Evolutionary conservation across 2,888 invertebrate genomes (phyloP).

Genomic region (Ecdyonurus torrentis): DNA sequence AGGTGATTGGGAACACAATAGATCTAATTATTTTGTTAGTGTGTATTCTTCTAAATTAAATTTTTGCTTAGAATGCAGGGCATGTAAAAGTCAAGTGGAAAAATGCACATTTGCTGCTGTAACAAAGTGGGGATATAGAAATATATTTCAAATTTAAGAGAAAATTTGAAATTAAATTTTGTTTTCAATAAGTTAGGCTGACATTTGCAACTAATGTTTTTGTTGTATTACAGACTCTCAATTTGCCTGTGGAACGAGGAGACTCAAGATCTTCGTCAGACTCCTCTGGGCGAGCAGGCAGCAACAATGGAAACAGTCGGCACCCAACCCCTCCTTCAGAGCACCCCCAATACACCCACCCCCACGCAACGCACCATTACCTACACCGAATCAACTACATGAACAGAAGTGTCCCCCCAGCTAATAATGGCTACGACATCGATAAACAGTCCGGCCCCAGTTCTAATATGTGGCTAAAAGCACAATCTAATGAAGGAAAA

Average conservation of each 20-base stretch:
- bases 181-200: no score
- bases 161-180: background rate
- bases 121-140: background rate
- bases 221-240: conserved; percentile 50
- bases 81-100: no score
- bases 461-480: conserved; percentile 11
- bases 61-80: no score
- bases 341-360: conserved; percentile 9
- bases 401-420: conserved; percentile 22
- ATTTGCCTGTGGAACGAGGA: conserved; percentile 63
- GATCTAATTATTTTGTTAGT: no score
- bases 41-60: no score
- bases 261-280: conserved; percentile 64
- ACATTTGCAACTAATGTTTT: conserved; percentile 11
- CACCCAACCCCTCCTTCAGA: conserved; percentile 18
- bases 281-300: conserved; percentile 31
- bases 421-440: conserved; percentile 41
- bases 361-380: no score
- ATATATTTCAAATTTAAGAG: background rate
- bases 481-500: conserved; percentile 13
- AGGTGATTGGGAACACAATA: no score
- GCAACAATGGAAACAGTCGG: conserved; percentile 16
- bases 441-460: conserved; percentile 19
- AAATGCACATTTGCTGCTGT: background rate
- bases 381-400: conserved; percentile 42